phyloP scores from a whole-genome alignment of 2,888 invertebrate species.

The Dryocosmus kuriphilus region DNA sequence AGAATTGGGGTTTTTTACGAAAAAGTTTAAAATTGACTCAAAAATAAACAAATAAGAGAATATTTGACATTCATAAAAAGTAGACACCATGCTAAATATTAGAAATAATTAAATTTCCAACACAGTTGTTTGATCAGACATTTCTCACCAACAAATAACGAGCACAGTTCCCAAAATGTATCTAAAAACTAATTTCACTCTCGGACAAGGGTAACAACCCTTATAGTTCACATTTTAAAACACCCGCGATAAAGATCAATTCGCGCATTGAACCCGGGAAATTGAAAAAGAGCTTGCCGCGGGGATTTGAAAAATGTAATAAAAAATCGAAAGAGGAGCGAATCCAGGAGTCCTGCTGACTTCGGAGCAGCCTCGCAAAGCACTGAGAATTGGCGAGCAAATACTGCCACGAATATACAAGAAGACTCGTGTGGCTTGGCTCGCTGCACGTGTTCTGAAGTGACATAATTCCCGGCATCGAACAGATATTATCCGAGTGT shows the following conservation, averaged over 20 bases:
- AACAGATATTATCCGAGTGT: constrained; percentile 55
- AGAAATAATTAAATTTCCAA: neutral
- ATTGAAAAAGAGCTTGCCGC: neutral
- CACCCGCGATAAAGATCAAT: neutral
- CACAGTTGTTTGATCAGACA: neutral
- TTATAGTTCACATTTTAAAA: neutral
- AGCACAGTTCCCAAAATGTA: neutral
- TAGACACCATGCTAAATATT: neutral
- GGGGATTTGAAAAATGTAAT: constrained; percentile 34
- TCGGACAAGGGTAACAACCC: no score
- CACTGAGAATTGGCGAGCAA: constrained; percentile 20
- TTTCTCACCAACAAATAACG: neutral
- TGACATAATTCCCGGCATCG: constrained; percentile 59
- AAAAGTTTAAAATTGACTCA: no score
- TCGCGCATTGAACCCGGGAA: neutral
- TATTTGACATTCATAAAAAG: no score
- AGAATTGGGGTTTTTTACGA: no score
- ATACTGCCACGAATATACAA: constrained; percentile 1
- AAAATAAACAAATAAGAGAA: no score
- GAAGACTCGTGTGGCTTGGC: constrained; percentile 38
- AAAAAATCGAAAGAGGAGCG: neutral
- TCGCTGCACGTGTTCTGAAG: constrained; percentile 55
- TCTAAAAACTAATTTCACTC: neutral
- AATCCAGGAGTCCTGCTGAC: constrained; percentile 13
- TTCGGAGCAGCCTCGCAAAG: constrained; percentile 34